Base-by-base conservation (phyloP, 23 tunicate species). In the Ascidia mentula region DNA sequence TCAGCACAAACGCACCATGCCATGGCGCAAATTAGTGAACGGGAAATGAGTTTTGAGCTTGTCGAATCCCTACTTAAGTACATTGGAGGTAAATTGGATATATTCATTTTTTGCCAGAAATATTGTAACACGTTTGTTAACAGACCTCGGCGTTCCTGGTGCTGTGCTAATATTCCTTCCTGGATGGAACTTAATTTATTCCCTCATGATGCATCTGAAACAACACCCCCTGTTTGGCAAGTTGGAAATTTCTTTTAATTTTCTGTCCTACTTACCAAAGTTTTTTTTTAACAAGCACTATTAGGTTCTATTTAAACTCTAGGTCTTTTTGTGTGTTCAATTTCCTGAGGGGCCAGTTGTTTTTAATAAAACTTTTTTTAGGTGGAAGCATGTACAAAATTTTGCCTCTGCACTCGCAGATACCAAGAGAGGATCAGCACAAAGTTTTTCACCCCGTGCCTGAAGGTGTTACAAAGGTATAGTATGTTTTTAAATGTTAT, bases 341-440 rank as follows among this genome's bases (percentile, higher is more conserved):
- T 42, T 42, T 12, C 53, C 15, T 12, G 53, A 42, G 53, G 12
- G 53, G 12, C 24, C 65, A 53, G 13, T 5, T 36, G 20, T 0
- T 12, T 13, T 36, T 31, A 13, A 8, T 75, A 34, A 73, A 42
- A 39, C 22, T 32, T 78, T 22, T 7, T 59, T 18, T 24, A 91
- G 97, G 97, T 79, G 90, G 95, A 26, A 80, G 42, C 0, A 79
- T 85, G 24, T 95, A 85, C 69, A 69, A 86, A 34, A 82, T 95
- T 9, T 77, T 95, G 37, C 98, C 98, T 6, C 82, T 95, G 36
- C 98, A 95, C 76, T 89, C 98, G 18, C 98, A 95, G 69, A 95
- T 95, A 18, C 98, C 98, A 8, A 72, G 98, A 34, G 98, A 95
- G 79, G 98, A 95, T 73, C 98, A 95, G 73, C 94, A 85, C 77